Percentiles rank a stretch among this genome's conserved stretches.
Conservation (phyloP, 2,888 invertebrate genomes). For the Lumbricus terrestris region DNA sequence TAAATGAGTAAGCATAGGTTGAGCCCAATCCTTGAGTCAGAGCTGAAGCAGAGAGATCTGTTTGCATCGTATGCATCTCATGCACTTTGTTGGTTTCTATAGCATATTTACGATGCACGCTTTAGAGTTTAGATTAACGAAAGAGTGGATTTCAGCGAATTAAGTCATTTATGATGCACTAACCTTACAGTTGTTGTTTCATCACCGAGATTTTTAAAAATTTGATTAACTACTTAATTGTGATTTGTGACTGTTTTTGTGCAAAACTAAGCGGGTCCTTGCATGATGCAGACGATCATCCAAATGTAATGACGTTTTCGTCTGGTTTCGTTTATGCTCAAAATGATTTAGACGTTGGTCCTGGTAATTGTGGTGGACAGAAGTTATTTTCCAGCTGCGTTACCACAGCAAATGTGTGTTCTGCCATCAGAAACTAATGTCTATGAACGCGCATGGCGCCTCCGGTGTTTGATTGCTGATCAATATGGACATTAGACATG, state of each 20-base stretch:
- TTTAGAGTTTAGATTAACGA: neutral
- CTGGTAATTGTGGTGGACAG: neutral
- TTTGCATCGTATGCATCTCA: neutral
- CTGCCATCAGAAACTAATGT: neutral
- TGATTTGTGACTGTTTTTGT: neutral
- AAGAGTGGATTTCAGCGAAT: neutral
- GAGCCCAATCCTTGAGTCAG: neutral
- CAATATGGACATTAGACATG: neutral
- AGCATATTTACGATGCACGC: neutral
- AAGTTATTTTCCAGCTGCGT: neutral
- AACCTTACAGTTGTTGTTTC: too few relatives aligned
- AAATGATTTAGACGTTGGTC: neutral
- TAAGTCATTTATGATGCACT: too few relatives aligned
- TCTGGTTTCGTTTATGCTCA: neutral
- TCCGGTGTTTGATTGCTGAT: neutral
- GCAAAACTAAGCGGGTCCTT: neutral
- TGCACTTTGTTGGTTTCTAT: neutral
- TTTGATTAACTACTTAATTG: neutral
- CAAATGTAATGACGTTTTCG: neutral
- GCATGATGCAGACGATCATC: neutral
- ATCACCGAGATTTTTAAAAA: neutral
- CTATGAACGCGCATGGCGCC: neutral
- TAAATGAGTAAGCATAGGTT: neutral
- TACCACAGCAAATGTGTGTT: neutral
- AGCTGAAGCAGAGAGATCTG: neutral